phyloP scores from a whole-genome alignment of 2,797 vertebrate species.

The Morelia viridis region DNA sequence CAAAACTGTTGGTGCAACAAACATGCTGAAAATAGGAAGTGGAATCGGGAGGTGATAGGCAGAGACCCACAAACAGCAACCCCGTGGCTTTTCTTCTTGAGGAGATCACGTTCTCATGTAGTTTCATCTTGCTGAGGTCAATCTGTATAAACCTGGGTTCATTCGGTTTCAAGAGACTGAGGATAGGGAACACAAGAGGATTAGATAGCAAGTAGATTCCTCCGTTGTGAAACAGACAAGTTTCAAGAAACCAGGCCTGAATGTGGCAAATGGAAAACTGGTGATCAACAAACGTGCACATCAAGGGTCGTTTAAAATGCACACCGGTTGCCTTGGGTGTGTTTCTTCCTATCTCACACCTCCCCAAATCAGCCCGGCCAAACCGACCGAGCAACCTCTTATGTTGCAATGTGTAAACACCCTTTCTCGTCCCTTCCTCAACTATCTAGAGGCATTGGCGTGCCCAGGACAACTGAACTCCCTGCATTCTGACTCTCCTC shows the following conservation, averaged over 20 bases:
- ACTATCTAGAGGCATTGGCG: not conserved
- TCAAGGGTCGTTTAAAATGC: not conserved
- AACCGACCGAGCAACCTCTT: not conserved
- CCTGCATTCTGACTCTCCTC: not conserved
- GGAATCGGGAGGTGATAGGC: not conserved
- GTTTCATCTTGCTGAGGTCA: not conserved
- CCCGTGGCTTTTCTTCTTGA: not conserved
- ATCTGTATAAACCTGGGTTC: not conserved
- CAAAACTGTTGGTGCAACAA: not conserved
- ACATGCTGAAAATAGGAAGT: not conserved
- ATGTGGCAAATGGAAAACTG: not conserved
- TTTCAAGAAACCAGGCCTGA: slow-evolving; percentile 3
- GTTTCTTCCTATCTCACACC: not conserved
- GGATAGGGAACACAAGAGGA: not conserved
- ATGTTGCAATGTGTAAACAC: not conserved
- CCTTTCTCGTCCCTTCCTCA: not conserved
- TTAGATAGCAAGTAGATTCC: not conserved
- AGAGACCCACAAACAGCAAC: not conserved
- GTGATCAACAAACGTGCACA: not conserved
- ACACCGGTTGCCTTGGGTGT: not conserved
- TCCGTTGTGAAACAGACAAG: not conserved
- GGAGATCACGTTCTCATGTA: not conserved
- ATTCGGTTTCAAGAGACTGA: not conserved
- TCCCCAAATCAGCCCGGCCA: not conserved
- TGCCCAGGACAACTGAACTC: not conserved